A percentile compares a stretch with the other conserved stretches of the same genome.
phyloP scores from a whole-genome alignment of 2,797 vertebrate genomes.

The Darevskia mixta region DNA sequence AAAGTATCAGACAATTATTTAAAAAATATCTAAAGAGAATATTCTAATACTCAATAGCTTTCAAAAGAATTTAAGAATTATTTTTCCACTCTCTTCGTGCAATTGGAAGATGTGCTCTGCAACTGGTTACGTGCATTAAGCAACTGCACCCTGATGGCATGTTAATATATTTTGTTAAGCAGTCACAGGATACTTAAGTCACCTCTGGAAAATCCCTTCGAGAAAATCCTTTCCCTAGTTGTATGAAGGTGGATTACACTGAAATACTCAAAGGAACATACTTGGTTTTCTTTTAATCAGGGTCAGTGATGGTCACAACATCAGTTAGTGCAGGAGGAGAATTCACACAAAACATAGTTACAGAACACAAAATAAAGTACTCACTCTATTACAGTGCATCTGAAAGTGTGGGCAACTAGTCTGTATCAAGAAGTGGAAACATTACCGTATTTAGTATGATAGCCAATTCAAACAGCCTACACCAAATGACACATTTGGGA shows the following conservation, averaged over 20 bases:
- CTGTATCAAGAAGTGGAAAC: background rate
- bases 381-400: background rate
- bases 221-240: background rate
- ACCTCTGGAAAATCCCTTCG: no score
- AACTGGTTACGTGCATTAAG: background rate
- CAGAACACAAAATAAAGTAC: background rate
- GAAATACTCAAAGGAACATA: background rate
- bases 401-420: constrained; percentile 12
- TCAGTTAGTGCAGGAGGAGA: background rate
- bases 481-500: constrained; percentile 6
- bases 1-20: background rate
- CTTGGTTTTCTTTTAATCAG: background rate
- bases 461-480: background rate
- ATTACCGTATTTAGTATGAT: background rate
- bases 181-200: background rate
- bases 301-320: background rate
- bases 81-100: background rate
- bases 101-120: background rate
- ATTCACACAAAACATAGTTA: background rate
- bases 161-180: background rate
- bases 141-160: background rate
- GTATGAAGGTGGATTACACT: background rate
- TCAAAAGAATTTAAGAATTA: background rate
- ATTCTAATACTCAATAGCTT: background rate
- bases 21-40: background rate